A percentile compares a stretch with the other conserved stretches of the same genome.
Evolutionary conservation across 2,113 vertebrate species (phyloP).

Genomic region (Oncorhynchus keta): DNA sequence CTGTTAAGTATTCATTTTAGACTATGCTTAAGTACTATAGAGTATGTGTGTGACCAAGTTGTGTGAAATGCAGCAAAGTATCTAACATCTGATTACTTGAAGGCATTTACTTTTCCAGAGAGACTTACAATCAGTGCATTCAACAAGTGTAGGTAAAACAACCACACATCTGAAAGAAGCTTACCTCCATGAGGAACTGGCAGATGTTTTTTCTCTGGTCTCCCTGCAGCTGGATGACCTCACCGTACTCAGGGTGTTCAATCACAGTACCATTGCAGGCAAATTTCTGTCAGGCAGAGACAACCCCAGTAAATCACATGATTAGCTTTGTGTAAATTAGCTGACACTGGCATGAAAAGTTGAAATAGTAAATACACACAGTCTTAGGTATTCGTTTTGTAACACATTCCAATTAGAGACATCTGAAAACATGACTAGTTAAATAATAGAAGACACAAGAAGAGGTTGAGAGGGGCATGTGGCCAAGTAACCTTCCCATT

Average conservation of each 20-base stretch:
- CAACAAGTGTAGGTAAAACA: background rate
- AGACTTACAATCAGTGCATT: background rate
- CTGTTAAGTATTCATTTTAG: too few species aligned
- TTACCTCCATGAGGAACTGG: slow-evolving; percentile 90
- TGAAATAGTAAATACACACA: background rate
- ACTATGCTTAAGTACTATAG: too few species aligned
- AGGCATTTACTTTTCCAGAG: background rate
- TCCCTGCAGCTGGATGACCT: slow-evolving; percentile 96
- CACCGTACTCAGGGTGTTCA: slow-evolving; percentile 96
- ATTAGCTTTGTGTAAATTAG: background rate
- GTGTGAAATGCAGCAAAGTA: too few species aligned
- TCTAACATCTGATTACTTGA: too few species aligned
- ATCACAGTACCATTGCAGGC: slow-evolving; percentile 99
- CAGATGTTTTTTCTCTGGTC: slow-evolving; percentile 97
- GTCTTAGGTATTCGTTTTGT: background rate
- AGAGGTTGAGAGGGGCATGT: too few species aligned
- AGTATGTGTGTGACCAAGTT: too few species aligned
- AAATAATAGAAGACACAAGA: too few species aligned
- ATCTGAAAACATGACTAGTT: too few species aligned
- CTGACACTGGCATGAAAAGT: background rate
- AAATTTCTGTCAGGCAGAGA: slow-evolving; percentile 68
- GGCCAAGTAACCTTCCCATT: too few species aligned
- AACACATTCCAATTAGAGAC: too few species aligned
- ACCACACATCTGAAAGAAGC: background rate
- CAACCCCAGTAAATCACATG: too few species aligned